phyloP scores from a whole-genome alignment of 2,797 vertebrate genomes.

The Microtus agrestis region DNA sequence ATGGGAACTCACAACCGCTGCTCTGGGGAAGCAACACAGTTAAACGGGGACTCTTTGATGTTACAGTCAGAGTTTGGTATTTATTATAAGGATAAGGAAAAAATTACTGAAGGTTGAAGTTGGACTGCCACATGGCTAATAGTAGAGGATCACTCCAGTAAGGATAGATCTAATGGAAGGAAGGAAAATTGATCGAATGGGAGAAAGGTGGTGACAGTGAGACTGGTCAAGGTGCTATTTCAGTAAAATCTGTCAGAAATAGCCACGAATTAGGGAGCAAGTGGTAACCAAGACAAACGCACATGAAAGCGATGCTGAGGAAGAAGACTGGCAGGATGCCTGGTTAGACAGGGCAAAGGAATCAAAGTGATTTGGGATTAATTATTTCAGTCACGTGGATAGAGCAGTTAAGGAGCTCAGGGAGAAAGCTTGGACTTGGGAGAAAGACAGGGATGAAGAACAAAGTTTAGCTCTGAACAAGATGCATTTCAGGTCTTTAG shows the following conservation, averaged over 20 bases:
- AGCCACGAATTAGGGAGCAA: background rate
- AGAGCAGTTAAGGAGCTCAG: background rate
- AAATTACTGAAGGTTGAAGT: background rate
- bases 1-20: background rate
- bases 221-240: background rate
- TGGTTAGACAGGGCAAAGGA: background rate
- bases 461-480: background rate
- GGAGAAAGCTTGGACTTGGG: background rate
- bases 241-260: background rate
- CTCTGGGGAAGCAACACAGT: background rate
- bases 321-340: background rate
- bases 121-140: background rate
- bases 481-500: background rate
- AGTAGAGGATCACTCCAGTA: slow-evolving; percentile 5
- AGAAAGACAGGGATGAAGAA: background rate
- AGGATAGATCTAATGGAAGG: background rate
- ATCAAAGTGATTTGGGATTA: slow-evolving; percentile 20
- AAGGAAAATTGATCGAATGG: background rate
- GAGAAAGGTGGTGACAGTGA: background rate
- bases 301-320: slow-evolving; percentile 24
- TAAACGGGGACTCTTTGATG: background rate
- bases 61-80: background rate
- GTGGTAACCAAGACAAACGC: background rate
- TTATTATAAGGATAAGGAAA: background rate
- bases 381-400: background rate